Evolutionary conservation across 2,113 vertebrate species (phyloP), one percentile per base, ranked within the genome.

Genomic region (Oplegnathus fasciatus): DNA sequence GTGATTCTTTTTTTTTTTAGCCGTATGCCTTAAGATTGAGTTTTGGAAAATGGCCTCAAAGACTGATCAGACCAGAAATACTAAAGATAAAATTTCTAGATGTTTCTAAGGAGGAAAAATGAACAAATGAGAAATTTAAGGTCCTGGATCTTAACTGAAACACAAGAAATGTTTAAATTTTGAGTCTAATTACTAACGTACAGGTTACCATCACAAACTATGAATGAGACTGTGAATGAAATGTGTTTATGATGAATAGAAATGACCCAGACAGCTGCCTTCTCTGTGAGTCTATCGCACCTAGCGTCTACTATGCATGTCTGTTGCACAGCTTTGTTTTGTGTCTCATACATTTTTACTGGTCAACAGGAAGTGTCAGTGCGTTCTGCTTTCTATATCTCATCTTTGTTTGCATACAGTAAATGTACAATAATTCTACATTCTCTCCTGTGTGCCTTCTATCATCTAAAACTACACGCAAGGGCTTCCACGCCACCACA

Each of bases 341-440:
- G 9, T 86, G 46, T 72, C 65, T 60, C 30, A 40, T 11, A 54
- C 42, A 30, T 40, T 62, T 70, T 74, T 68, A 62, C 60, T 66
- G 13, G 72, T 78, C 30, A 72, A 20, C 30, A 32, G 61, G 28
- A 84, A 62, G 22, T 61, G 52, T 85, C 42, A 9, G 4, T 81
- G 32, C 1, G 40, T 34, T 73, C 65, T 61, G 50, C 68, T 62
- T 73, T 69, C 67, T 64, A 42, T 58, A 40, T 60, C n/a, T 65
- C 5, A 66, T 74, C 1, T 58, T 80, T 67, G 75, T 84, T 72
- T 84, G 81, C 79, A 80, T 32, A 42, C 71, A 91, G 54, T 90
- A 91, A 88, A 93, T 68, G 26, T 80, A n/a, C n/a, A 67, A 52
- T 66, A 28, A 74, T 82, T 58, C 22, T 65, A 4, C n/a, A 54